Evolutionary conservation across 2,888 invertebrate genomes (phyloP), one percentile per base, ranked within the genome.

Genomic region (Drosophila eohydei): DNA sequence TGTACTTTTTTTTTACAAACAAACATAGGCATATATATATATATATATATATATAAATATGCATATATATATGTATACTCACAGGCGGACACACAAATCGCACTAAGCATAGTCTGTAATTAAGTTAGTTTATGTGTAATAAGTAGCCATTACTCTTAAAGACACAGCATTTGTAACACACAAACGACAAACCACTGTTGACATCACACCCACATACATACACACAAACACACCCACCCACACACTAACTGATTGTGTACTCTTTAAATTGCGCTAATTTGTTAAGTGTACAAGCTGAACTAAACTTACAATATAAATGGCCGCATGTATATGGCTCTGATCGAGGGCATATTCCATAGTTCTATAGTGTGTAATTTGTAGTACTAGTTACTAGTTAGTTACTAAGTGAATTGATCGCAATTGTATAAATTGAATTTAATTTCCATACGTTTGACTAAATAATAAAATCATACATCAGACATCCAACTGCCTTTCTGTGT

Each of bases 401-500:
- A 50, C 46, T 79, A 70, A 63, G 78, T 48, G 50, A 16, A 69
- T 69, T 65, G 41, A 56, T 56, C 54, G 41, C 32, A 40, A 44
- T 59, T 78, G 80, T 78, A 80, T 73, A 78, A 78, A 78, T 66
- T 73, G 73, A 78, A 78, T 76, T 78, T 76, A 69, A 58, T 59
- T 51, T 63, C 61, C 32, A 52, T 62, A 46, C 56, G 59, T 64
- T 58, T 56, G 61, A 58, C 71, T 59, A 44, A 52, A 43, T 46
- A 74, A 58, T 67, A 64, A 74, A 72, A 68, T 16, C 21, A 34
- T 16, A 51, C 7, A 52, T n/a, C n/a, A 52, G 16, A 65, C 9
- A 44, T 7, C 12, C 4, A n/a, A 30, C 48, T 26, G 14, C 11
- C 4, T 21, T 21, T 51, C 9, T 14, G 0, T 43, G 50, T 65